phyloP scores from a whole-genome alignment of 1,140 invertebrate species.

The Steinernema feltiae region DNA sequence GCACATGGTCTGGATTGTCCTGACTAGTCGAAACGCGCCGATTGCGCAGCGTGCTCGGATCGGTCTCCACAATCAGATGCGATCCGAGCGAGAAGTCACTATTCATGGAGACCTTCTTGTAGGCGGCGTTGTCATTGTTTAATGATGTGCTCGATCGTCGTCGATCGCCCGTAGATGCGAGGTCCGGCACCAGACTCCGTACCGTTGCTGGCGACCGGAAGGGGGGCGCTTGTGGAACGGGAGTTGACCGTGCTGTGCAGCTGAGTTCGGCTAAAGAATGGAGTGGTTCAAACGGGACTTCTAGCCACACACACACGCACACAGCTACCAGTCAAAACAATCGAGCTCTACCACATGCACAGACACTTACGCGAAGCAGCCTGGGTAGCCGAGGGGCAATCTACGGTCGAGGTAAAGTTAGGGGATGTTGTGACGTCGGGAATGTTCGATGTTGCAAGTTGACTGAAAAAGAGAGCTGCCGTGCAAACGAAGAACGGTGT shows the following conservation, averaged over 20 bases:
- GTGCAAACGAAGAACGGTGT: neutral
- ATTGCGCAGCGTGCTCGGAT: neutral
- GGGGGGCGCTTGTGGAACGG: neutral
- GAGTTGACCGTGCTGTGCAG: slow-evolving; percentile 9
- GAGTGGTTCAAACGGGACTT: too few relatives aligned
- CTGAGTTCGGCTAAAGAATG: slow-evolving; percentile 7
- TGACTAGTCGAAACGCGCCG: neutral
- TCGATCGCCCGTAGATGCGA: neutral
- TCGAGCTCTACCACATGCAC: neutral
- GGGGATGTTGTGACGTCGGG: neutral
- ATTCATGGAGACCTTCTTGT: neutral
- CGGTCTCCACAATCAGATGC: neutral
- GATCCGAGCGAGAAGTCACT: slow-evolving; percentile 4
- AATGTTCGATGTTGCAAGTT: slow-evolving; percentile 8
- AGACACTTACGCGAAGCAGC: slow-evolving; percentile 7
- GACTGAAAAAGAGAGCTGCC: neutral
- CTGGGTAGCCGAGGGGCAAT: slow-evolving; percentile 3
- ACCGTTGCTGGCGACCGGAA: slow-evolving; percentile 10
- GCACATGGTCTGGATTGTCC: neutral
- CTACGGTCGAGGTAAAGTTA: slow-evolving; percentile 12
- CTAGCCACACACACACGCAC: too few relatives aligned
- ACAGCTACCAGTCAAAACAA: too few relatives aligned
- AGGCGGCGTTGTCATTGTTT: neutral
- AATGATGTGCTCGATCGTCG: slow-evolving; percentile 8
- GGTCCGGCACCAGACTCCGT: slow-evolving; percentile 5